Conservation (phyloP, 2,113 vertebrate species). For the Coracopsis vasa region DNA sequence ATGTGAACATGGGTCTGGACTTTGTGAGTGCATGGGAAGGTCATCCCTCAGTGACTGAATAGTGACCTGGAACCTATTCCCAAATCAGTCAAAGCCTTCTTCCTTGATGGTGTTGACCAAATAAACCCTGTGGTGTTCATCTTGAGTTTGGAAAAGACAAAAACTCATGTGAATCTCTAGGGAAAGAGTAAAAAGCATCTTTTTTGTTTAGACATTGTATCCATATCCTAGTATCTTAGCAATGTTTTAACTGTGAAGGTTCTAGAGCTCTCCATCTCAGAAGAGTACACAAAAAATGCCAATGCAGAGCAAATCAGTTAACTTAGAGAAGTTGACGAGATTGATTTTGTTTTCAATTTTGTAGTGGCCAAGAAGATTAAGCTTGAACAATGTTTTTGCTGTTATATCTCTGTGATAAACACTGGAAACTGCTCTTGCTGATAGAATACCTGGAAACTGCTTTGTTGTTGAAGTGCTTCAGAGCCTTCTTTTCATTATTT, state of each 20-base stretch:
- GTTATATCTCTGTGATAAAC: not conserved
- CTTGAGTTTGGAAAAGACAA: not conserved
- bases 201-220: not conserved
- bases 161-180: accelerated
- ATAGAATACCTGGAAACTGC: not conserved
- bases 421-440: not conserved
- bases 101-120: accelerated
- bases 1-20: not conserved
- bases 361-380: not conserved
- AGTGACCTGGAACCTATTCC: not conserved
- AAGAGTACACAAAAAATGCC: not conserved
- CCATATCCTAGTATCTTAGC: not conserved
- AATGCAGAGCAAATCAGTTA: not conserved
- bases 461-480: not conserved
- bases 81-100: not conserved
- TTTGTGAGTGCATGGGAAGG: not conserved
- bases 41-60: not conserved
- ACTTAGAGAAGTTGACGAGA: not conserved
- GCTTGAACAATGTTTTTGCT: not conserved
- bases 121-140: not conserved
- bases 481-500: not conserved
- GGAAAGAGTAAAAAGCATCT: not conserved
- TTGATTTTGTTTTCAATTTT: not conserved
- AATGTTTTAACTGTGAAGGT: not conserved
- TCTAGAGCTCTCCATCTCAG: not conserved